Evolutionary conservation across 1,140 invertebrate species (phyloP), one percentile per base, ranked within the genome.

Genomic region (Triops longicaudatus): DNA sequence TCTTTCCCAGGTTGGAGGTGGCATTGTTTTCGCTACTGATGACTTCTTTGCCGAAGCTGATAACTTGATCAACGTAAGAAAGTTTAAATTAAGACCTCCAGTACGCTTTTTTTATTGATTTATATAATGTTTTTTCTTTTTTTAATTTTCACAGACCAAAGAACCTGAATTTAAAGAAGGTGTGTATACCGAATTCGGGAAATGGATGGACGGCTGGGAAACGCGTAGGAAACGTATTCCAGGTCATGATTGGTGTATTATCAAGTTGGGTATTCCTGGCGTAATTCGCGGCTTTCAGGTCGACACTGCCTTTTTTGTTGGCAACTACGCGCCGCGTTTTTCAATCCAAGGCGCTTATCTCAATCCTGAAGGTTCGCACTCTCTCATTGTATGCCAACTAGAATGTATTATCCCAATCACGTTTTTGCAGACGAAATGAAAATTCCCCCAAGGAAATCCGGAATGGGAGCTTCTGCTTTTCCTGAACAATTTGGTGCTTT

Each of bases 161-260:
- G 86, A 87, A 12, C 86, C 89, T 0, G 81, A 87, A 17, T 90
- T 88, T 82, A 86, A 87, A 71, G 84, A 86, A 22, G 87, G 87
- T 4, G 85, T 87, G 71, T 90, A 87, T 80, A 90, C 89, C 9
- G 87, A 89, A 43, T 89, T 83, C 80, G 90, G 90, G 0, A 91
- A 91, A 82, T 89, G 88, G 89, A 91, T 91, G 89, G 90, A 91
- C 79, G 90, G 90, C 0, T 91, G 90, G 90, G 89, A 91, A 26
- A 75, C 74, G 9, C 74, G 74, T 1, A 11, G 89, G 41, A 90
- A 89, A 81, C 82, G 89, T 42, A 86, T 86, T 27, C 81, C 86
- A 1, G 89, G 90, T 1, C 88, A 90, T 80, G 89, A 90, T 80
- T 90, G 89, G 88, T 87, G 88, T 78, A 88, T 91, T 73, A 84